Percentiles rank a stretch among this genome's conserved stretches.
These are phyloP conservation scores for Chamaea fasciata DNA, from an alignment of 2,113 vertebrate genomes.

Conservation along the genomic window DNA sequence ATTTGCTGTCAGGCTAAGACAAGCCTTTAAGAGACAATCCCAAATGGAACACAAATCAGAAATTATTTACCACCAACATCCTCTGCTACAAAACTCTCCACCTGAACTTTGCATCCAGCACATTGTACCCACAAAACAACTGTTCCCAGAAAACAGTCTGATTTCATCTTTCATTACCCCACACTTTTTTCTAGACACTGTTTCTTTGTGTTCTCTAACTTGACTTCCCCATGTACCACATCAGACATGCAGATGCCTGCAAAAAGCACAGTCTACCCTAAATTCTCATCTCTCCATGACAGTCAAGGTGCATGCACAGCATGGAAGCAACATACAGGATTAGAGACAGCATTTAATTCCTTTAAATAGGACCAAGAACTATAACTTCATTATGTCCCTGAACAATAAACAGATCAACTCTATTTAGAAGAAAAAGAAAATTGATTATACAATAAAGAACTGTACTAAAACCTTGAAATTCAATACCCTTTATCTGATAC, in stretches of 20 bases:
- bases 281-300: not conserved
- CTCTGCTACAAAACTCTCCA: not conserved
- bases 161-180: not conserved
- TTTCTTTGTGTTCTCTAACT: not conserved
- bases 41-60: not conserved
- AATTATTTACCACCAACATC: not conserved
- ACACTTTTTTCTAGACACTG: not conserved
- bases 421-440: not conserved
- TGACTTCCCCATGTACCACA: not conserved
- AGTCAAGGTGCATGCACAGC: not conserved
- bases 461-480: not conserved
- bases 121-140: not conserved
- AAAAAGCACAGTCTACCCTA: not conserved
- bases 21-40: not conserved
- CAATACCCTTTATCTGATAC: not conserved
- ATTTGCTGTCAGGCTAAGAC: not conserved
- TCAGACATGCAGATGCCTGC: not conserved
- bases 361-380: not conserved
- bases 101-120: not conserved
- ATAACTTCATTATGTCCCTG: not conserved
- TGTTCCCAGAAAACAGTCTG: not conserved
- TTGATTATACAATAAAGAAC: not conserved
- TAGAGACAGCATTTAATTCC: not conserved
- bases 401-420: not conserved
- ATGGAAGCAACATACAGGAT: rapidly evolving